A percentile compares a stretch with the other conserved stretches of the same genome.
Conservation (phyloP, 2,888 invertebrate genomes). For the Mesorhabditis spiculigera region DNA sequence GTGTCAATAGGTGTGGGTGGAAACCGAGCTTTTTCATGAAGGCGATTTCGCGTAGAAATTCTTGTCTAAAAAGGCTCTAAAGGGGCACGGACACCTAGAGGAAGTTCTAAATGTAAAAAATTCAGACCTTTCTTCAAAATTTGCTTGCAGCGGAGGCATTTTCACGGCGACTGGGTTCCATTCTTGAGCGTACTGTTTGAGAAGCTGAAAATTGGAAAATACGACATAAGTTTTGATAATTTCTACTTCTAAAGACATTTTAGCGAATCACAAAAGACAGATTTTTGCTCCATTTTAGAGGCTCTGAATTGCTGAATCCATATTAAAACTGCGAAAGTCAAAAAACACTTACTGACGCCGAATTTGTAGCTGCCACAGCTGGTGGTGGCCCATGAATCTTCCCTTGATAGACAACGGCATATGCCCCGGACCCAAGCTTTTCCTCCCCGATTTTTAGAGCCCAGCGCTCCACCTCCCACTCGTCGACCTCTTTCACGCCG, state of each 20-base stretch:
- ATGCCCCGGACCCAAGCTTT: neutral
- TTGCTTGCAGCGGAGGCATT: neutral
- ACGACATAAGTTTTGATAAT: no score
- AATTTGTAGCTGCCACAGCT: neutral
- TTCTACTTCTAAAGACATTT: no score
- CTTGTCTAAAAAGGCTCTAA: neutral
- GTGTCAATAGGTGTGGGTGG: neutral
- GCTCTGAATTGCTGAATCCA: neutral
- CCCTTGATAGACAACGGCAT: neutral
- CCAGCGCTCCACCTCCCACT: neutral
- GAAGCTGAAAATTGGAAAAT: no score
- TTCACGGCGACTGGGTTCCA: neutral
- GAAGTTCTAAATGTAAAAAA: neutral
- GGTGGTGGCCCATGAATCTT: neutral
- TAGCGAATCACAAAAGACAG: no score
- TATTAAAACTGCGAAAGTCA: neutral
- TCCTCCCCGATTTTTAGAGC: neutral
- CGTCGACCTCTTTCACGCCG: neutral
- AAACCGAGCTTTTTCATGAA: neutral
- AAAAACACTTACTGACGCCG: neutral
- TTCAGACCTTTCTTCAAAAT: neutral
- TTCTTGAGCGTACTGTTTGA: neutral
- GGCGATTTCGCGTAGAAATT: neutral
- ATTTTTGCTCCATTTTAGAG: neutral
- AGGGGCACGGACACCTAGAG: neutral